Evolutionary conservation across 2,888 invertebrate genomes (phyloP).

Genomic region (Brachycybe producta): DNA sequence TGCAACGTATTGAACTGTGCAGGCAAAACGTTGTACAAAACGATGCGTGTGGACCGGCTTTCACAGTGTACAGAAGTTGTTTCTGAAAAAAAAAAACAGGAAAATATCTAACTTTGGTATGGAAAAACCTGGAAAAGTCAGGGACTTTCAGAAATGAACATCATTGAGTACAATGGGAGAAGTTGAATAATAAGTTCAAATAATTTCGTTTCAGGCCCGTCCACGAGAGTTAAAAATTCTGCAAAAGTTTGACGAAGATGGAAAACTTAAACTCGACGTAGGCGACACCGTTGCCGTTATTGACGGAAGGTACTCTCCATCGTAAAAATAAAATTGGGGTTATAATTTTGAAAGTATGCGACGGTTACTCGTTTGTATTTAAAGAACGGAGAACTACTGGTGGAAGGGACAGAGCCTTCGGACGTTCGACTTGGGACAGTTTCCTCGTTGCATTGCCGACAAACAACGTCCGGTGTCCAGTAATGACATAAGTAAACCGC

Average conservation of each 20-base stretch:
- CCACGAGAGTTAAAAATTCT: constrained; percentile 54
- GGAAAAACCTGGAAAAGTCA: too few relatives aligned
- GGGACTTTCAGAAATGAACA: too few relatives aligned
- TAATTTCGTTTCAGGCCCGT: constrained; percentile 36
- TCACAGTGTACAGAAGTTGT: too few relatives aligned
- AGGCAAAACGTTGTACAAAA: too few relatives aligned
- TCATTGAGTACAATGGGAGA: not conserved
- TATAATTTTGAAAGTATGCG: not conserved
- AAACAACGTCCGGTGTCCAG: constrained; percentile 52
- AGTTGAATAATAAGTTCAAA: not conserved
- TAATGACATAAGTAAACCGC: constrained; percentile 62
- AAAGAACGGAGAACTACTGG: constrained; percentile 69
- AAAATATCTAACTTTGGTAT: too few relatives aligned
- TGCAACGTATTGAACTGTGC: too few relatives aligned
- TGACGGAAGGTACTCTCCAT: constrained; percentile 50
- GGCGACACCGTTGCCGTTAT: constrained; percentile 79
- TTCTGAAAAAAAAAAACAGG: too few relatives aligned
- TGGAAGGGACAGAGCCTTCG: constrained; percentile 93
- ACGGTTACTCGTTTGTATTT: too few relatives aligned
- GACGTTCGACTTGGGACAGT: constrained; percentile 73
- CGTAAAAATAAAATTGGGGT: not conserved
- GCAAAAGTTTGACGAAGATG: constrained; percentile 52
- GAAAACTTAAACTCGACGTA: constrained; percentile 60
- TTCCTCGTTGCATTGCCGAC: constrained; percentile 65
- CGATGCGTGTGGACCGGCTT: too few relatives aligned